A percentile compares a stretch with the other conserved stretches of the same genome.
Evolutionary conservation across 2,888 invertebrate species (phyloP).

Genomic region (Leptopilina syphax): DNA sequence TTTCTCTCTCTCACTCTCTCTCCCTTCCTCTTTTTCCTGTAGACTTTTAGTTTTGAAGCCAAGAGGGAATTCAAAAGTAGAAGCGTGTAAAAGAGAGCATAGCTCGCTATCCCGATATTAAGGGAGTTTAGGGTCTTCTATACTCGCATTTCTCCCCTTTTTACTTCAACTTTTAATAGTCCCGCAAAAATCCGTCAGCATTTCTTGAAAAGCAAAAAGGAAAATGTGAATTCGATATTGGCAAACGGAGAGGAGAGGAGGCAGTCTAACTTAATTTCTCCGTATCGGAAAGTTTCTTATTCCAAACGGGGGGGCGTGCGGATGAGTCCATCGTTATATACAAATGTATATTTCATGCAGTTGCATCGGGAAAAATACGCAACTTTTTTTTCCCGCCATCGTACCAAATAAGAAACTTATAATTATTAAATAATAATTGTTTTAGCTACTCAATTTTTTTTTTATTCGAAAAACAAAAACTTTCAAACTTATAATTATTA

Average conservation of each 20-base stretch:
- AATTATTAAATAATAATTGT: no score
- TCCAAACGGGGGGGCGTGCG: background rate
- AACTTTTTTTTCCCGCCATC: no score
- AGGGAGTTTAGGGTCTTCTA: slow-evolving; percentile 55
- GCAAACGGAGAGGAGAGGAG: background rate
- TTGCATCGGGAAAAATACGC: no score
- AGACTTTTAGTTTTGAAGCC: slow-evolving; percentile 49
- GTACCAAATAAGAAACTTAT: no score
- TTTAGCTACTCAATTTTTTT: no score
- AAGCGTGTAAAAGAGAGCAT: slow-evolving; percentile 40
- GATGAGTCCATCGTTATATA: no score
- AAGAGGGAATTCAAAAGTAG: slow-evolving; percentile 60
- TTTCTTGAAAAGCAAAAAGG: slow-evolving; percentile 4
- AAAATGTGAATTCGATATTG: slow-evolving; percentile 3
- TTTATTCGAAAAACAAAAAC: no score
- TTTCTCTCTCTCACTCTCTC: slow-evolving; percentile 43
- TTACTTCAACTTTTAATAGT: slow-evolving; percentile 50
- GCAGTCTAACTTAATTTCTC: slow-evolving; percentile 17
- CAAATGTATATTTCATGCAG: no score
- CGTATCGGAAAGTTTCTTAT: slow-evolving; percentile 7
- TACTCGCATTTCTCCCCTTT: slow-evolving; percentile 5
- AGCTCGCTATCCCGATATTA: slow-evolving; percentile 60
- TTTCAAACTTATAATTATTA: no score
- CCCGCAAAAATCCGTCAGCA: slow-evolving; percentile 43
- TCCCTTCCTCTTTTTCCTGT: slow-evolving; percentile 18